These are phyloP conservation scores for Chrysocyon brachyurus DNA, from an alignment of 2,797 vertebrate species.

Conservation along the genomic window DNA sequence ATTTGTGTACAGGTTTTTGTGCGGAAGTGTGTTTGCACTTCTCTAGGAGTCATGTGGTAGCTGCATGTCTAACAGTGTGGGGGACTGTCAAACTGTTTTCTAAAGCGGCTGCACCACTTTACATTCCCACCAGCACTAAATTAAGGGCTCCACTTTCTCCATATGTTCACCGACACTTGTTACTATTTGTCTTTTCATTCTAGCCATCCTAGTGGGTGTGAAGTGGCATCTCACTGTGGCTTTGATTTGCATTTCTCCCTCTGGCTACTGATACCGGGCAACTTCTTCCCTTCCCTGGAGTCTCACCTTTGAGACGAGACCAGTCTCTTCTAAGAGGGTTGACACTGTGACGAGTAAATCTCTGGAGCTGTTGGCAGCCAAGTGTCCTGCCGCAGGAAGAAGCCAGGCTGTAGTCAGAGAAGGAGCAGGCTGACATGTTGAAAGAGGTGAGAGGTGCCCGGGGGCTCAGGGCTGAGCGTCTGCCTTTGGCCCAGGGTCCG, in stretches of 20 bases:
- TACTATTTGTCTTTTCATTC: not conserved
- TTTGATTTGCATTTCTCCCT: not conserved
- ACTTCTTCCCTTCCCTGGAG: not conserved
- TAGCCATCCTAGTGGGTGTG: not conserved
- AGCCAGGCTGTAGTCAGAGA: not conserved
- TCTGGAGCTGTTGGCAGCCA: not conserved
- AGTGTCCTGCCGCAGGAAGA: not conserved
- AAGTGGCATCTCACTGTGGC: not conserved
- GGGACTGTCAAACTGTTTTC: not conserved
- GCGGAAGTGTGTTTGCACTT: not conserved
- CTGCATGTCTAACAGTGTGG: not conserved
- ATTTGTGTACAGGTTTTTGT: not conserved
- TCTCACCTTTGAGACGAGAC: not conserved
- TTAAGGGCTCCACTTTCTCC: not conserved
- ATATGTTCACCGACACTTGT: not conserved
- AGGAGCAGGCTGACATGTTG: not conserved
- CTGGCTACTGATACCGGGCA: not conserved
- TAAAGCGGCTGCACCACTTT: not conserved
- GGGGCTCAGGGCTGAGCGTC: too few species aligned
- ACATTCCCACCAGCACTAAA: not conserved
- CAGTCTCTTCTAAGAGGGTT: not conserved
- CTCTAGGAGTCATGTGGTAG: not conserved
- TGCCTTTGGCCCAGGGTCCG: too few species aligned
- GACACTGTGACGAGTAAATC: not conserved
- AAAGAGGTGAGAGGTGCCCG: not conserved